phyloP scores from a whole-genome alignment of 2,888 invertebrate genomes.

The Temnothorax rugatulus region DNA sequence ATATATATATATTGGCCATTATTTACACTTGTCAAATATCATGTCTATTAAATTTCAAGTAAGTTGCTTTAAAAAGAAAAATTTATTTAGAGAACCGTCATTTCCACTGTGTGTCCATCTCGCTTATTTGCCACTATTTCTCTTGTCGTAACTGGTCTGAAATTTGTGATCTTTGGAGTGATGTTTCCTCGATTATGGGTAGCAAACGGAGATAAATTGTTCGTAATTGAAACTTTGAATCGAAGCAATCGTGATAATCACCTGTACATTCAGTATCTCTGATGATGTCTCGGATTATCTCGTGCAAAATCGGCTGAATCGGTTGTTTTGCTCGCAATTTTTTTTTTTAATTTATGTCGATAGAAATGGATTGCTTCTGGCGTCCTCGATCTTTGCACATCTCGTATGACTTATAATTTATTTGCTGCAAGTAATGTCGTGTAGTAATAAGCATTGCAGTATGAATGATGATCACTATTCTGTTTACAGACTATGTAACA shows the following conservation, averaged over 20 bases:
- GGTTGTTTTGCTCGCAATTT: conserved; percentile 1
- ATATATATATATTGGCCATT: background rate
- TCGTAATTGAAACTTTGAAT: conserved; percentile 69
- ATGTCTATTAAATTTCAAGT: background rate
- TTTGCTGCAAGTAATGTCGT: background rate
- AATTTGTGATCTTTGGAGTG: conserved; percentile 63
- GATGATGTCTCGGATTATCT: conserved; percentile 71
- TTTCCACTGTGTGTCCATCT: conserved; percentile 61
- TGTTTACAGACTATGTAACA: conserved; percentile 14
- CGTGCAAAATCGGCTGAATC: conserved; percentile 35
- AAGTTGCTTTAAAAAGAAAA: background rate
- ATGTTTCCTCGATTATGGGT: conserved; percentile 72
- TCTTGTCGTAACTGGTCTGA: conserved; percentile 52
- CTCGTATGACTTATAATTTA: conserved; percentile 15
- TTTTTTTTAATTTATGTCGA: conserved; percentile 9
- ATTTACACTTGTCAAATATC: background rate
- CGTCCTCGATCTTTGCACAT: background rate
- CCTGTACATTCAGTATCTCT: conserved; percentile 62
- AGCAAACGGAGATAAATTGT: conserved; percentile 67
- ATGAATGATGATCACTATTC: conserved; percentile 19
- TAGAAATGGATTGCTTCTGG: background rate
- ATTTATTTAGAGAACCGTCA: conserved; percentile 54
- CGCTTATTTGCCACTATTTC: conserved; percentile 59
- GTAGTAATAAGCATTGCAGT: background rate
- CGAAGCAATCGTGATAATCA: conserved; percentile 68